A percentile compares a stretch with the other conserved stretches of the same genome.
Conservation (phyloP, 2,797 vertebrate genomes). For the Varecia variegata region DNA sequence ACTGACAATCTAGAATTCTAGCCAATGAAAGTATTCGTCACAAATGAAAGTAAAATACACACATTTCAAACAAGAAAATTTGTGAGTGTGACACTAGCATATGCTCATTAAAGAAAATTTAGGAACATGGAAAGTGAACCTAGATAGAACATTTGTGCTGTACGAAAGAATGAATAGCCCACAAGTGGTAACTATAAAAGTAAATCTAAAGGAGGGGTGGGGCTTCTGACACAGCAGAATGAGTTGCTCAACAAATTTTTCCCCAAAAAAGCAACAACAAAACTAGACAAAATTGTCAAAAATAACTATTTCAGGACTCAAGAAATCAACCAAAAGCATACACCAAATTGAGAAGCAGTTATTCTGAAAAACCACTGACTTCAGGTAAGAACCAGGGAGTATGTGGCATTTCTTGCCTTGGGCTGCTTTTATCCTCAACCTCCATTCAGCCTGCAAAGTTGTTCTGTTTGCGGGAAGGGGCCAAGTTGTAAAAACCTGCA, state of each 20-base stretch:
- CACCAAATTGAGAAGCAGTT: neutral
- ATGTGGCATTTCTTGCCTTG: neutral
- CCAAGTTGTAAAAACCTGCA: neutral
- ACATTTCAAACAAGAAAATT: neutral
- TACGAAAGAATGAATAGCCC: neutral
- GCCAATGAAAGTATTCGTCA: neutral
- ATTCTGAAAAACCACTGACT: neutral
- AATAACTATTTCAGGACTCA: neutral
- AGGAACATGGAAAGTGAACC: neutral
- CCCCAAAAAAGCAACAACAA: neutral
- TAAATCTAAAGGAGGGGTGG: neutral
- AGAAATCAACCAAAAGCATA: neutral
- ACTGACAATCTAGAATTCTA: neutral
- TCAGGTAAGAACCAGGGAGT: neutral
- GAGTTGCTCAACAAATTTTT: neutral
- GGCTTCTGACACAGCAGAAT: neutral
- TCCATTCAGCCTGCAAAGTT: neutral
- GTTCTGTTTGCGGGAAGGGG: neutral
- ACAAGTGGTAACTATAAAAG: neutral
- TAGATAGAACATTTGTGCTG: neutral
- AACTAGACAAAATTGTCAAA: neutral
- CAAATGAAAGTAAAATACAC: neutral
- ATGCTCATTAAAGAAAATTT: neutral
- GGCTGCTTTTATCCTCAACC: neutral
- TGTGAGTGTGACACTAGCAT: neutral